A percentile compares a stretch with the other conserved stretches of the same genome.
These are phyloP conservation scores for Cydia pomonella DNA, from an alignment of 1,140 invertebrate species.

Conservation along the genomic window DNA sequence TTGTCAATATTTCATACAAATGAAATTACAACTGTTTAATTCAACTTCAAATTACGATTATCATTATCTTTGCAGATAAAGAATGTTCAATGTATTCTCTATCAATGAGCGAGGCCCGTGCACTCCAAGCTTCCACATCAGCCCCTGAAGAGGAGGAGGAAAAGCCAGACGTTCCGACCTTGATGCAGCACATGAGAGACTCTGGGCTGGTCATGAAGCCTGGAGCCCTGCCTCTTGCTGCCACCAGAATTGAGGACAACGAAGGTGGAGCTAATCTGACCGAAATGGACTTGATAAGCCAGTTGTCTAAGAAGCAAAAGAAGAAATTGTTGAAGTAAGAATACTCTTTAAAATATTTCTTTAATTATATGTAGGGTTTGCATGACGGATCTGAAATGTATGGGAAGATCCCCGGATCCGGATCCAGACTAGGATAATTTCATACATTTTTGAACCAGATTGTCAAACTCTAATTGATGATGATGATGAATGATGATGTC, in stretches of 20 bases:
- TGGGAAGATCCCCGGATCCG: too few relatives aligned
- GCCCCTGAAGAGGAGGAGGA: slow-evolving; percentile 82
- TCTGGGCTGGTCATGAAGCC: slow-evolving; percentile 94
- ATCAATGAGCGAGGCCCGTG: slow-evolving; percentile 85
- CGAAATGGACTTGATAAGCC: slow-evolving; percentile 90
- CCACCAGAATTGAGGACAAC: slow-evolving; percentile 67
- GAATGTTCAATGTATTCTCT: slow-evolving; percentile 97
- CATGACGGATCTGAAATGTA: too few relatives aligned
- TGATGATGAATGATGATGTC: too few relatives aligned
- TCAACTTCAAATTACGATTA: too few relatives aligned
- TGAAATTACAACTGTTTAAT: too few relatives aligned
- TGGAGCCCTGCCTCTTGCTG: slow-evolving; percentile 82
- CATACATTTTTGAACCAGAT: too few relatives aligned
- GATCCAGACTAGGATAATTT: too few relatives aligned
- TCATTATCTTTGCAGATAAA: slow-evolving; percentile 82
- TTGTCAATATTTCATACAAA: too few relatives aligned
- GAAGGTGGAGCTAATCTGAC: slow-evolving; percentile 83
- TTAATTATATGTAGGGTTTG: neutral
- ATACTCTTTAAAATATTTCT: slow-evolving; percentile 35
- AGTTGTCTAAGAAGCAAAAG: slow-evolving; percentile 93
- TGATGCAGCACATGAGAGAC: slow-evolving; percentile 95
- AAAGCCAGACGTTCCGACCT: slow-evolving; percentile 82
- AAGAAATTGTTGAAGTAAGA: slow-evolving; percentile 92
- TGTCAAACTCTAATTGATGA: too few relatives aligned
- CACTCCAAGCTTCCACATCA: slow-evolving; percentile 82